Percentiles rank a stretch among this genome's conserved stretches.
These are phyloP conservation scores for Morone chrysops DNA, from an alignment of 2,113 vertebrate genomes.

Conservation along the genomic window DNA sequence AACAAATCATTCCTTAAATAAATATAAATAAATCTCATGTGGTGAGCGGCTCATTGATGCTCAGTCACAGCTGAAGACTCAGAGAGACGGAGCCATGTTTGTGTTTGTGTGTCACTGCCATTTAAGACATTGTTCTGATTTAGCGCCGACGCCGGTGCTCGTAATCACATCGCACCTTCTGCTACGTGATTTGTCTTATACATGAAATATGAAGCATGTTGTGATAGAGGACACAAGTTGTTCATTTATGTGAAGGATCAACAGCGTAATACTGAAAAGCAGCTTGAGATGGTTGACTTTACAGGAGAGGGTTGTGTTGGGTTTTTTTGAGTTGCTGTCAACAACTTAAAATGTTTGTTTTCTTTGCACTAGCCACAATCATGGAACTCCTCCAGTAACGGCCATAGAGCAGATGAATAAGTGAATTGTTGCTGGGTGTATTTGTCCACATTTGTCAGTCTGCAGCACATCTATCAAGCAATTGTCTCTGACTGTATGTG, in stretches of 20 bases:
- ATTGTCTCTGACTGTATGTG: slow-evolving; percentile 20
- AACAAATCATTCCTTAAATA: background rate
- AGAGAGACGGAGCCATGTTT: background rate
- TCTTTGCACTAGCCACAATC: slow-evolving; percentile 70
- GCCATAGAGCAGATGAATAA: slow-evolving; percentile 15
- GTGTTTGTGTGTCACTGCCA: background rate
- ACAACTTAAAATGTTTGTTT: slow-evolving; percentile 16
- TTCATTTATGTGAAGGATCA: slow-evolving; percentile 6
- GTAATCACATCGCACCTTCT: background rate
- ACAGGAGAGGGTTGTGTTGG: background rate
- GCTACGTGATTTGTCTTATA: background rate
- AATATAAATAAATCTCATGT: background rate
- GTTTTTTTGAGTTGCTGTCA: slow-evolving; percentile 21
- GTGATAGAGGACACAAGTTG: background rate
- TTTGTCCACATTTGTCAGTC: slow-evolving; percentile 18
- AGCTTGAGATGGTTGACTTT: slow-evolving; percentile 22
- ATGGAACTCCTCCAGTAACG: slow-evolving; percentile 16
- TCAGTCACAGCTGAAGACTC: background rate
- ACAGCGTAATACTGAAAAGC: background rate
- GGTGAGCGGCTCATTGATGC: background rate
- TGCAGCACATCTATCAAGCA: slow-evolving; percentile 11
- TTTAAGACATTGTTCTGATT: slow-evolving; percentile 5
- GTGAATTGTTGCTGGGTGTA: slow-evolving; percentile 34
- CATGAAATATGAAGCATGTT: background rate
- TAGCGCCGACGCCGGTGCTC: background rate